A percentile compares a stretch with the other conserved stretches of the same genome.
These are phyloP conservation scores for Lathamus discolor DNA, from an alignment of 2,113 vertebrate genomes.

Conservation along the genomic window DNA sequence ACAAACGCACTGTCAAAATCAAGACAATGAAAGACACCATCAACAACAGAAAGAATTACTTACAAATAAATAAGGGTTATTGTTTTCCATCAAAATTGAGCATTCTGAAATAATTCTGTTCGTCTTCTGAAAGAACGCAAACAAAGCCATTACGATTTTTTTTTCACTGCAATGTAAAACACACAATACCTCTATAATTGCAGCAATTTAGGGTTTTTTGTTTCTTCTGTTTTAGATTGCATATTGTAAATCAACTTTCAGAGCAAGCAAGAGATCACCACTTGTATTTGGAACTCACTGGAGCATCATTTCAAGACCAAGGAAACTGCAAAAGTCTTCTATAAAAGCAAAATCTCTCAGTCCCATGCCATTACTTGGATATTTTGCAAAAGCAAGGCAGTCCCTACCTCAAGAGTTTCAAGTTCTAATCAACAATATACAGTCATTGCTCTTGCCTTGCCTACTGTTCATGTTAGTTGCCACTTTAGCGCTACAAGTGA, in stretches of 20 bases:
- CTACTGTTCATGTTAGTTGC: not conserved
- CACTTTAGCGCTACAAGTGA: not conserved
- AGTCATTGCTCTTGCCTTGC: not conserved
- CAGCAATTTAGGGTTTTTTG: not conserved
- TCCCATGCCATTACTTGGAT: not conserved
- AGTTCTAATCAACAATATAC: not conserved
- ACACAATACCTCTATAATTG: not conserved
- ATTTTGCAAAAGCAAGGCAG: not conserved
- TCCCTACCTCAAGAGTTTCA: not conserved
- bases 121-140: not conserved
- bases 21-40: not conserved
- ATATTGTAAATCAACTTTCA: not conserved
- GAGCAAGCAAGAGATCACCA: not conserved
- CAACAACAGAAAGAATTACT: not conserved
- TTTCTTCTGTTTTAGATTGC: not conserved
- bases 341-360: not conserved
- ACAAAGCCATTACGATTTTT: not conserved
- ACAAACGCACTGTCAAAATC: not conserved
- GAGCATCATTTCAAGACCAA: not conserved
- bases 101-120: not conserved
- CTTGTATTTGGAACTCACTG: not conserved
- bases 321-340: not conserved
- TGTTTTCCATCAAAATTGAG: not conserved
- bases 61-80: not conserved
- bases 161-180: not conserved